Percentiles rank a stretch among this genome's conserved stretches.
These are phyloP conservation scores for Ammodytes dubius DNA, from an alignment of 2,113 vertebrate species.

Conservation along the genomic window DNA sequence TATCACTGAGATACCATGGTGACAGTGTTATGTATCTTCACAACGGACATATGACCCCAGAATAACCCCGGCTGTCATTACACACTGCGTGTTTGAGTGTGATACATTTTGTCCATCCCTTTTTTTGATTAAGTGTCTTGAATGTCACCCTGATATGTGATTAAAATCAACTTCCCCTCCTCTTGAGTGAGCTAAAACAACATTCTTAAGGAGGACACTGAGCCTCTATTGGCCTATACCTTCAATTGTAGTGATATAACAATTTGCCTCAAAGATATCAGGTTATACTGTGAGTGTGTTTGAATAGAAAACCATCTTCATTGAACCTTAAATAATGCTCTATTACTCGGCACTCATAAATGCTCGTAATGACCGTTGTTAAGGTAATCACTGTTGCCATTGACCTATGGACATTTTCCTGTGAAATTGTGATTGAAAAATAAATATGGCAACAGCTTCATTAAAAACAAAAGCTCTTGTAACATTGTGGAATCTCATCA, in stretches of 20 bases:
- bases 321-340: neutral
- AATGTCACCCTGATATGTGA: conserved; percentile 1
- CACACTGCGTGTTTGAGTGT: neutral
- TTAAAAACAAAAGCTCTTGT: neutral
- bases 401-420: no score
- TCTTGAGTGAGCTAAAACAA: neutral
- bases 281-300: neutral
- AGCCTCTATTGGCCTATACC: neutral
- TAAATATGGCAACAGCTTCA: neutral
- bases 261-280: neutral
- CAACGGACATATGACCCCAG: no score
- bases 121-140: neutral
- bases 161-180: neutral
- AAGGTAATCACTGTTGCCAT: no score
- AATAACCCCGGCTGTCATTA: neutral
- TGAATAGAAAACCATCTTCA: neutral
- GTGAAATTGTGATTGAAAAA: no score
- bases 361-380: no score
- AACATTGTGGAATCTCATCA: no score
- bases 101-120: neutral
- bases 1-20: neutral
- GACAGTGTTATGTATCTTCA: neutral
- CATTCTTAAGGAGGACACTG: neutral
- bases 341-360: no score
- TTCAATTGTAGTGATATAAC: neutral